Percentiles rank a stretch among this genome's conserved stretches.
These are phyloP conservation scores for Psammodynastes pulverulentus DNA, from an alignment of 2,113 vertebrate genomes.

Conservation along the genomic window DNA sequence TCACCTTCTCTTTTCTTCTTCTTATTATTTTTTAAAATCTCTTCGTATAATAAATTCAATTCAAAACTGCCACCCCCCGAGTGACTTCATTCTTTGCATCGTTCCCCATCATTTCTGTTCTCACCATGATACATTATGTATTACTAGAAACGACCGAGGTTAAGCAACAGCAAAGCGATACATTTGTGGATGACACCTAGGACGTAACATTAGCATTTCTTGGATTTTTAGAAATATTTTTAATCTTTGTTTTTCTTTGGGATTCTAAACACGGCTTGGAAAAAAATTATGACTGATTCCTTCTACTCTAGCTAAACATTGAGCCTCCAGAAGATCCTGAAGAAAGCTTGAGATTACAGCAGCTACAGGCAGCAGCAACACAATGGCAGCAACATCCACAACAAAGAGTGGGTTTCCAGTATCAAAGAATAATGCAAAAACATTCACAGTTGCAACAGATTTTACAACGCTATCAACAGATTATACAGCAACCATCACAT, in stretches of 20 bases:
- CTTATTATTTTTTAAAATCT: too few relatives aligned
- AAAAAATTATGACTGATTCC: neutral
- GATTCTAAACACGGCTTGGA: neutral
- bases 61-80: too few relatives aligned
- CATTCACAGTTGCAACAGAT: conserved; percentile 91
- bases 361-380: conserved; percentile 90
- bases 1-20: too few relatives aligned
- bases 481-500: conserved; percentile 88
- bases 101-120: neutral
- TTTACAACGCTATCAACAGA: conserved; percentile 88
- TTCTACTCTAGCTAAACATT: conserved; percentile 64
- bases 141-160: neutral
- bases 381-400: conserved; percentile 98
- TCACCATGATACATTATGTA: neutral
- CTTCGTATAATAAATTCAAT: too few relatives aligned
- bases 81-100: too few relatives aligned
- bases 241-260: neutral
- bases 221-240: neutral
- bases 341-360: conserved; percentile 87
- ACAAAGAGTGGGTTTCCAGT: conserved; percentile 87
- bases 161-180: neutral
- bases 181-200: neutral
- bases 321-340: conserved; percentile 79
- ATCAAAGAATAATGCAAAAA: conserved; percentile 96
- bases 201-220: neutral